Conservation (phyloP, 2,797 vertebrate genomes). For the Artibeus lituratus region DNA sequence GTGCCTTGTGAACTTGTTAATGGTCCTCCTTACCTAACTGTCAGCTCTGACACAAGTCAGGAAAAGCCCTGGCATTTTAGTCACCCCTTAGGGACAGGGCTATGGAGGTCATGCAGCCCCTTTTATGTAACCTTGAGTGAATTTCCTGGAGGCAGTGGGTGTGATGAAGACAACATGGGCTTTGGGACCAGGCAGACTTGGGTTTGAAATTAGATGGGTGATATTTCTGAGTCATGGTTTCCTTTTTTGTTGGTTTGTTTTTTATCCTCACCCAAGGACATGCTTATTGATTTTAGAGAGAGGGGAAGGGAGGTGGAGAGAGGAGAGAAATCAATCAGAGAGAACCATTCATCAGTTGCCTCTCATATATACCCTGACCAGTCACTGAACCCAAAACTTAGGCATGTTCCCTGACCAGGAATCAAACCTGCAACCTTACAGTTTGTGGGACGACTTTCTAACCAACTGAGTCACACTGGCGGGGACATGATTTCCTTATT, state of each 20-base stretch:
- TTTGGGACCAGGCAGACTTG: neutral
- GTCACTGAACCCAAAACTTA: neutral
- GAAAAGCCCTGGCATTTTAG: constrained; percentile 39
- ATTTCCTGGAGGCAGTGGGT: neutral
- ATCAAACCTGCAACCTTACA: neutral
- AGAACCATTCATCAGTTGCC: neutral
- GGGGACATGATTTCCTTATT: neutral
- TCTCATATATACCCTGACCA: neutral
- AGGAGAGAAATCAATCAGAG: neutral
- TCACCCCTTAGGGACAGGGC: constrained; percentile 35
- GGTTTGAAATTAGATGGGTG: neutral
- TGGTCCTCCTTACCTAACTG: neutral
- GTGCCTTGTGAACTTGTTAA: constrained; percentile 23
- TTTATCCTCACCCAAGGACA: neutral
- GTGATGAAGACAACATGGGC: neutral
- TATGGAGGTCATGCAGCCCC: neutral
- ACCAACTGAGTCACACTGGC: neutral
- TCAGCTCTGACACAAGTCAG: constrained; percentile 53
- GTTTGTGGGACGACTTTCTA: neutral
- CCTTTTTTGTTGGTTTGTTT: neutral
- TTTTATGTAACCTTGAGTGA: neutral
- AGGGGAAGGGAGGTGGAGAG: neutral
- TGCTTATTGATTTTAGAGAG: neutral
- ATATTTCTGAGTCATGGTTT: neutral
- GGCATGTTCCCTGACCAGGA: no score